Conservation (phyloP, 2,888 invertebrate genomes). For the Drosophila imparisetae region DNA sequence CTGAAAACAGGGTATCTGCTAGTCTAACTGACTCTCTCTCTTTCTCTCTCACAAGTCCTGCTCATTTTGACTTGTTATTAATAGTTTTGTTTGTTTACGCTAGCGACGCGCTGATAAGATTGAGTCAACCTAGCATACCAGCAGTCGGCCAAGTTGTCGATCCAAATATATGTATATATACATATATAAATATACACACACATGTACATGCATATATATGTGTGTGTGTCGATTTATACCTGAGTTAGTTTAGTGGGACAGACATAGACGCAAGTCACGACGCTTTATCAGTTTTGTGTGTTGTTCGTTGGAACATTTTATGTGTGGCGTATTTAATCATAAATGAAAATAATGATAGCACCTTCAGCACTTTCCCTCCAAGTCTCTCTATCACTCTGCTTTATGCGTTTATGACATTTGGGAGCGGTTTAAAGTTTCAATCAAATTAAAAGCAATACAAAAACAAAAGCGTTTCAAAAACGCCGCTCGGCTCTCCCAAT, state of each 20-base stretch:
- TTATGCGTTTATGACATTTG: slow-evolving; percentile 1
- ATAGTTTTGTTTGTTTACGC: slow-evolving; percentile 64
- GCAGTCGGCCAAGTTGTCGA: slow-evolving; percentile 36
- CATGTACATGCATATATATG: background rate
- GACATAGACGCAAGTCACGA: background rate
- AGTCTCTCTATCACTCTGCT: background rate
- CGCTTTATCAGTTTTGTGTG: slow-evolving; percentile 32
- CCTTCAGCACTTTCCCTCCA: slow-evolving; percentile 6
- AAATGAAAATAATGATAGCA: slow-evolving; percentile 38
- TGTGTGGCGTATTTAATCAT: slow-evolving; percentile 48
- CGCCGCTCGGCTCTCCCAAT: background rate
- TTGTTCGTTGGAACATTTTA: slow-evolving; percentile 38
- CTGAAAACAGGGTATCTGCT: background rate
- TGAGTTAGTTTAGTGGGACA: slow-evolving; percentile 43
- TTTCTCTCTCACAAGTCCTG: background rate
- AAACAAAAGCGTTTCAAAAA: slow-evolving; percentile 8
- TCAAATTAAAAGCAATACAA: slow-evolving; percentile 2
- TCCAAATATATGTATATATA: slow-evolving; percentile 5
- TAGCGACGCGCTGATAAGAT: slow-evolving; percentile 58
- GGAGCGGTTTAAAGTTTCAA: slow-evolving; percentile 31
- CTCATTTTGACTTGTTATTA: slow-evolving; percentile 47
- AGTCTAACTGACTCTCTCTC: background rate
- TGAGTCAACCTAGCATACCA: slow-evolving; percentile 31
- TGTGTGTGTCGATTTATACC: slow-evolving; percentile 19
- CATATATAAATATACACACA: background rate